Conservation (phyloP, 2,888 invertebrate genomes). For the Caenorhabditis sulstoni region DNA sequence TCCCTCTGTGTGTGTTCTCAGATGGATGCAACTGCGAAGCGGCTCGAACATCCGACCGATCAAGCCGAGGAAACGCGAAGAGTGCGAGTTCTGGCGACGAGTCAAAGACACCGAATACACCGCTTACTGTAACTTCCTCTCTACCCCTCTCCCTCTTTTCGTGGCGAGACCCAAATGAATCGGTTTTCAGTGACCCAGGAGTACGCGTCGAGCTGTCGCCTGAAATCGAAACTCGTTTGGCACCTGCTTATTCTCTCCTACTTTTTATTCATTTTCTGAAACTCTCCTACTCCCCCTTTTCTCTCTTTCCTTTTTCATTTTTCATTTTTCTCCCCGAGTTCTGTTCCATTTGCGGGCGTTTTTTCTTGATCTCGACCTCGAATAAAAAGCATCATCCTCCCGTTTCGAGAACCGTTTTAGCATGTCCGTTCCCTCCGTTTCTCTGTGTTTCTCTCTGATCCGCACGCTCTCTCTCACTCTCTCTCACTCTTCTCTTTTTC, state of each 20-base stretch:
- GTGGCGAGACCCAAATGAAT: not conserved
- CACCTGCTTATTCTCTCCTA: constrained; percentile 12
- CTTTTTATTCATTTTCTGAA: constrained; percentile 21
- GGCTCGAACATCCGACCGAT: constrained; percentile 74
- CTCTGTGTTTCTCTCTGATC: not conserved
- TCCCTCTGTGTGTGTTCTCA: constrained; percentile 16
- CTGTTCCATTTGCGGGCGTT: constrained; percentile 23
- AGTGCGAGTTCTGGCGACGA: constrained; percentile 75
- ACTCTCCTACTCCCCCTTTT: constrained; percentile 1
- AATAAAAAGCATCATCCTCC: constrained; percentile 13
- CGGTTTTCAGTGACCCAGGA: constrained; percentile 58
- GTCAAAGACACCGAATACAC: constrained; percentile 78
- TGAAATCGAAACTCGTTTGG: constrained; percentile 1
- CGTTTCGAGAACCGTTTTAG: not conserved
- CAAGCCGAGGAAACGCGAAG: constrained; percentile 64
- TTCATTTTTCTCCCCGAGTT: constrained; percentile 25
- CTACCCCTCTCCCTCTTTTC: not conserved
- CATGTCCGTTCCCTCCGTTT: constrained; percentile 4
- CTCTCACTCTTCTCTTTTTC: constrained; percentile 5
- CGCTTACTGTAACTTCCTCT: constrained; percentile 72
- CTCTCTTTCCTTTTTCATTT: not conserved
- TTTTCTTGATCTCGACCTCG: constrained; percentile 15
- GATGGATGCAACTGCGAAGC: constrained; percentile 78
- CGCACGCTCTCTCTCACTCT: constrained; percentile 9
- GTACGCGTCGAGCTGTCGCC: constrained; percentile 32